phyloP scores from a whole-genome alignment of 2,888 invertebrate genomes.

The Halictus ligatus region DNA sequence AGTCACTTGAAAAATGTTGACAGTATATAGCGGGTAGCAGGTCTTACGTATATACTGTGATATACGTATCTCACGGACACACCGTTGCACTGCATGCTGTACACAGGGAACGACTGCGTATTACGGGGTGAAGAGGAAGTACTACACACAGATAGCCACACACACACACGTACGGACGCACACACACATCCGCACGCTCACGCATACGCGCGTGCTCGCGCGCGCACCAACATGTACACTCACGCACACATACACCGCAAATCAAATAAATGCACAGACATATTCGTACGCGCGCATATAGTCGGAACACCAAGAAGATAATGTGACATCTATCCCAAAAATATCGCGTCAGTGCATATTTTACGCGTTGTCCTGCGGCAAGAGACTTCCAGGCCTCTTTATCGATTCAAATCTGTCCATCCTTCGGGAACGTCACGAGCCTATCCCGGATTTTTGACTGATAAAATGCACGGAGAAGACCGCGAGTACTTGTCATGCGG shows the following conservation, averaged over 20 bases:
- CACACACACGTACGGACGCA: slow-evolving; percentile 29
- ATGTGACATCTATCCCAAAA: slow-evolving; percentile 82
- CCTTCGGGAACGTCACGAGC: slow-evolving; percentile 42
- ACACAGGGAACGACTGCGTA: slow-evolving; percentile 52
- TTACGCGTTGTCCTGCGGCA: slow-evolving; percentile 55
- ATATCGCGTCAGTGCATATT: slow-evolving; percentile 76
- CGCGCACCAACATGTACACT: slow-evolving; percentile 44
- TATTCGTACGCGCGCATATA: slow-evolving; percentile 63
- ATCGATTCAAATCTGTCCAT: slow-evolving; percentile 42
- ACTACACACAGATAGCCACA: slow-evolving; percentile 52
- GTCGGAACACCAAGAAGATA: slow-evolving; percentile 65
- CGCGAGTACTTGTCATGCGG: slow-evolving; percentile 74
- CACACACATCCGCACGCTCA: too few relatives aligned
- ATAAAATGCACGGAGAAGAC: slow-evolving; percentile 58
- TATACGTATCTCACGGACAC: slow-evolving; percentile 63
- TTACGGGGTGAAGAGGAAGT: slow-evolving; percentile 64
- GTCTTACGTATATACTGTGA: slow-evolving; percentile 59
- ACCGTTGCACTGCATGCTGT: slow-evolving; percentile 55
- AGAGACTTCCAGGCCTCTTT: slow-evolving; percentile 16
- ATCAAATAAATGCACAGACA: slow-evolving; percentile 67
- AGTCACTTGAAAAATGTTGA: slow-evolving; percentile 69
- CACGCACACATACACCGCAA: slow-evolving; percentile 54
- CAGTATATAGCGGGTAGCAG: slow-evolving; percentile 64
- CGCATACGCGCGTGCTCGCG: neutral
- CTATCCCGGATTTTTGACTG: slow-evolving; percentile 65